Percentiles rank a stretch among this genome's conserved stretches.
These are phyloP conservation scores for Meghimatium bilineatum DNA, from an alignment of 2,888 invertebrate species.

Conservation along the genomic window DNA sequence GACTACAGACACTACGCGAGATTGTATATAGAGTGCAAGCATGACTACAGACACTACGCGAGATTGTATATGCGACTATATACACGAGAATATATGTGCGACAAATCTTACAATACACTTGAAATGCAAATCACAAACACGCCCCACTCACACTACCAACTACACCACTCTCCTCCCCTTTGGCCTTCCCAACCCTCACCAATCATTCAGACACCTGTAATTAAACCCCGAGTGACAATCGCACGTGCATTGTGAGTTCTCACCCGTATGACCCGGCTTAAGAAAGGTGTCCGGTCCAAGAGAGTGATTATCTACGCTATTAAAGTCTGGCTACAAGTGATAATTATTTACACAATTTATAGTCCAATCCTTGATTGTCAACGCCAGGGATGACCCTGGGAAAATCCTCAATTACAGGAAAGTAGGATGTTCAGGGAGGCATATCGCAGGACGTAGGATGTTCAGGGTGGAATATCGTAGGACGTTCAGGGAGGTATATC, in stretches of 20 bases:
- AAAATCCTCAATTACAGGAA: neutral
- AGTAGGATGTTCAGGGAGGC: too few relatives aligned
- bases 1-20: too few relatives aligned
- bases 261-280: neutral
- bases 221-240: constrained; percentile 10
- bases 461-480: too few relatives aligned
- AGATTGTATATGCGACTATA: too few relatives aligned
- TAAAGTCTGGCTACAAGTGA: constrained; percentile 12
- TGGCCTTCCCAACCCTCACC: neutral
- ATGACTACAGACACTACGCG: too few relatives aligned
- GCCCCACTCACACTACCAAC: neutral
- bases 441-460: too few relatives aligned
- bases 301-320: constrained; percentile 19
- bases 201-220: constrained; percentile 35
- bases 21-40: too few relatives aligned
- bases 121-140: neutral
- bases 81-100: too few relatives aligned
- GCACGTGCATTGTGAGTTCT: neutral
- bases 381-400: neutral
- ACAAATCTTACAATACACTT: too few relatives aligned
- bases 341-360: constrained; percentile 28
- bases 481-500: too few relatives aligned
- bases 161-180: neutral
- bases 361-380: neutral
- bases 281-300: neutral